Conservation (phyloP, 1,140 invertebrate genomes). For the Apis dorsata region DNA sequence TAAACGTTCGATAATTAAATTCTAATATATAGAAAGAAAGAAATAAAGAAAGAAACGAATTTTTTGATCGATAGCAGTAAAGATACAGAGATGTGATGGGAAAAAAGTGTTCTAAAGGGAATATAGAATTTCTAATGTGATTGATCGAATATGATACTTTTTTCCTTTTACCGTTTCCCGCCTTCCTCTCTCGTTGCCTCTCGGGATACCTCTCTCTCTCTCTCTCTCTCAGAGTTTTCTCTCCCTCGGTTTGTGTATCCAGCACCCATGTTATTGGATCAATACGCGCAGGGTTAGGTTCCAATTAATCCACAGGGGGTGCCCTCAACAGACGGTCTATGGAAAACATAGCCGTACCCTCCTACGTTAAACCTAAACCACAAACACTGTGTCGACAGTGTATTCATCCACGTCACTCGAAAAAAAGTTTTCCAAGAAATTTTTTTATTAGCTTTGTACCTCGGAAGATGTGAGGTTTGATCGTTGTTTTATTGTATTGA, state of each 20-base stretch:
- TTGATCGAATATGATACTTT: not conserved
- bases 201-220: not conserved
- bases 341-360: conserved; percentile 64
- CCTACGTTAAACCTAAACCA: conserved; percentile 53
- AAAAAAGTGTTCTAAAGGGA: too few species aligned
- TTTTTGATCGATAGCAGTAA: too few species aligned
- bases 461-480: too few species aligned
- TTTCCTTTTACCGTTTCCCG: not conserved
- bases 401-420: not conserved
- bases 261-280: conserved; percentile 71
- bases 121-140: too few species aligned
- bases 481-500: too few species aligned
- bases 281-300: conserved; percentile 70
- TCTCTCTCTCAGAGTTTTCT: conserved; percentile 35
- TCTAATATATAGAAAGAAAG: too few species aligned
- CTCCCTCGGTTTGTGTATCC: conserved; percentile 55
- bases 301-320: conserved; percentile 73
- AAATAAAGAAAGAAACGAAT: too few species aligned
- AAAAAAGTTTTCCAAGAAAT: too few species aligned
- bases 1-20: too few species aligned
- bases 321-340: conserved; percentile 72
- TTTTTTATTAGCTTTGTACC: too few species aligned
- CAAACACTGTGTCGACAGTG: conserved; percentile 19
- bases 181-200: conserved; percentile 15
- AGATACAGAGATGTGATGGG: too few species aligned